Conservation (phyloP, 2,113 vertebrate species). For the Todiramphus chloris region DNA sequence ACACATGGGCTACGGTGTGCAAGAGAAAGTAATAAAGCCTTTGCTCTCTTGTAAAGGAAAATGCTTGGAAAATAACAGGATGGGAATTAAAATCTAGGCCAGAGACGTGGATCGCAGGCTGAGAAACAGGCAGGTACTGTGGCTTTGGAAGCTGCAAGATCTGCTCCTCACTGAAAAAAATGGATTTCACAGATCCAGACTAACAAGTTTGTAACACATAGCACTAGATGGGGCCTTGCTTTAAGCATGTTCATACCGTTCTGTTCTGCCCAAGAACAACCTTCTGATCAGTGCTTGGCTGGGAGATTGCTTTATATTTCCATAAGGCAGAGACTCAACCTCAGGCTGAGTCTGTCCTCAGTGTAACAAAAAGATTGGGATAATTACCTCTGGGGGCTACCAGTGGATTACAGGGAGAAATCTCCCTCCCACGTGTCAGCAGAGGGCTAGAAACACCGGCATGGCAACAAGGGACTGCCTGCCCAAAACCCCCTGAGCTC, state of each 20-base stretch:
- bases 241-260: not conserved
- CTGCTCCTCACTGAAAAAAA: not conserved
- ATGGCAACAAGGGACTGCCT: not conserved
- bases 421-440: not conserved
- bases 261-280: not conserved
- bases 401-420: not conserved
- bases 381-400: not conserved
- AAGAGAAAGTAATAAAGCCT: not conserved
- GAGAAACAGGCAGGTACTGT: not conserved
- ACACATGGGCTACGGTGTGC: not conserved
- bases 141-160: not conserved
- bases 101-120: not conserved
- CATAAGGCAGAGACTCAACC: not conserved
- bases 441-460: not conserved
- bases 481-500: not conserved
- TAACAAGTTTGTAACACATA: not conserved
- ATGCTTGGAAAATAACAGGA: not conserved
- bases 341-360: not conserved
- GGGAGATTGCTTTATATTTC: not conserved
- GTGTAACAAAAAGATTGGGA: not conserved
- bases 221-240: not conserved
- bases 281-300: not conserved
- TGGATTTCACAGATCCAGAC: not conserved
- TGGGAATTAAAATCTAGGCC: not conserved
- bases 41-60: not conserved